Evolutionary conservation across 2,113 vertebrate species (phyloP), one percentile per base, ranked within the genome.

Genomic region (Chlorocebus sabaeus): DNA sequence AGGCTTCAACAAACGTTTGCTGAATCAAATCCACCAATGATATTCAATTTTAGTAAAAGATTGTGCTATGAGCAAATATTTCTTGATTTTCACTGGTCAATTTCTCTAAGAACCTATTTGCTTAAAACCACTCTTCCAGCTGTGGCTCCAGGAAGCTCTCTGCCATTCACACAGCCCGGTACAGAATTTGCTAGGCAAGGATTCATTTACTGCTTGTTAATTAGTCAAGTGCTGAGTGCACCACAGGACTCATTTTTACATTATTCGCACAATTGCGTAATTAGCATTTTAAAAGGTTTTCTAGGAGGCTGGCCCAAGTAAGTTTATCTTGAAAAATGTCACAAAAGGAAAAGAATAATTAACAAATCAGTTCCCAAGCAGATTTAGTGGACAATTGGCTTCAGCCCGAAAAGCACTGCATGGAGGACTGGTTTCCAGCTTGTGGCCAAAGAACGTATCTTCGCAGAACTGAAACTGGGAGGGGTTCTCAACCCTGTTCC

Each of bases 271-370:
- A 97, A 98, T 43, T 90, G 64, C 57, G 2, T 96, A 93, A 98
- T 98, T 98, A 98, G 96, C 97, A 97, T 98, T 98, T 98, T 98
- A 98, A 73, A 87, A 96, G 98, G 97, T 92, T 87, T 38, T 98
- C 98, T 97, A 97, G 96, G 95, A 98, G 97, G 96, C 97, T 95
- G 57, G 79, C 0, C 2, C 98, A 84, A 93, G 73, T 88, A 97
- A 98, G 94, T 98, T 98, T 98, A 98, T 97, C 98, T 98, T 98
- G 81, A 96, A 90, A 96, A 95, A 98, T 95, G 93, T 96, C 97
- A 97, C 96, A 98, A 97, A 90, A 95, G 92, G 73, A 96, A 98
- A 98, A 96, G 97, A 98, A 98, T 98, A 97, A 98, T 98, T 97
- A 98, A 98, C 78, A 97, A 98, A 98, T 98, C 96, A 91, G 97